Evolutionary conservation across 2,888 invertebrate genomes (phyloP).

Genomic region (Ophioninae sp.): DNA sequence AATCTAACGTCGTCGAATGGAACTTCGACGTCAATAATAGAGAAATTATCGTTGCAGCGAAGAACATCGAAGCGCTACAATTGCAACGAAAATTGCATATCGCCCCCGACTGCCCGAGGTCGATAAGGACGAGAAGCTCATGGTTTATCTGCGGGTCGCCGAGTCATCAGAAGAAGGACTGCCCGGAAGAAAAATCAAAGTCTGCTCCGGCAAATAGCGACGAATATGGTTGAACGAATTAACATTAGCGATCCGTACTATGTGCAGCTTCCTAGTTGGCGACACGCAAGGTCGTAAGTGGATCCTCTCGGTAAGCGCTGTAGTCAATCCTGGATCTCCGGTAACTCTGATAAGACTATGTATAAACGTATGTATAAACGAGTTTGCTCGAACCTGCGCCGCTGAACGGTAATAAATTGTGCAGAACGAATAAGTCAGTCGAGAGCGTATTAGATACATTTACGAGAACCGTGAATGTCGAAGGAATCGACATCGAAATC

Average conservation of each 20-base stretch:
- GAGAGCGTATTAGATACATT: too few relatives aligned
- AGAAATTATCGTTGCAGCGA: not conserved
- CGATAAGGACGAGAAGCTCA: slow-evolving; percentile 21
- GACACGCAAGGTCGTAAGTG: too few relatives aligned
- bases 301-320: slow-evolving; percentile 35
- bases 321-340: slow-evolving; percentile 51
- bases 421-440: too few relatives aligned
- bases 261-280: too few relatives aligned
- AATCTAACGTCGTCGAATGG: not conserved
- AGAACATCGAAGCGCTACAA: slow-evolving; percentile 13
- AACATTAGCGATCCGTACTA: slow-evolving; percentile 36
- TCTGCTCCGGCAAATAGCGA: slow-evolving; percentile 24
- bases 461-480: too few relatives aligned
- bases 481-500: slow-evolving; percentile 7
- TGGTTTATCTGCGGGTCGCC: slow-evolving; percentile 15
- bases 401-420: too few relatives aligned
- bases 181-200: slow-evolving; percentile 31
- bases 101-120: slow-evolving; percentile 28
- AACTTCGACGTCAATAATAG: not conserved
- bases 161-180: slow-evolving; percentile 39
- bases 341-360: slow-evolving; percentile 50
- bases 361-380: too few relatives aligned
- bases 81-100: slow-evolving; percentile 16
- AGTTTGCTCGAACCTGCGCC: too few relatives aligned
- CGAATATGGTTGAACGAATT: slow-evolving; percentile 43